Conservation (phyloP, 2,797 vertebrate genomes). For the Antrozous pallidus region DNA sequence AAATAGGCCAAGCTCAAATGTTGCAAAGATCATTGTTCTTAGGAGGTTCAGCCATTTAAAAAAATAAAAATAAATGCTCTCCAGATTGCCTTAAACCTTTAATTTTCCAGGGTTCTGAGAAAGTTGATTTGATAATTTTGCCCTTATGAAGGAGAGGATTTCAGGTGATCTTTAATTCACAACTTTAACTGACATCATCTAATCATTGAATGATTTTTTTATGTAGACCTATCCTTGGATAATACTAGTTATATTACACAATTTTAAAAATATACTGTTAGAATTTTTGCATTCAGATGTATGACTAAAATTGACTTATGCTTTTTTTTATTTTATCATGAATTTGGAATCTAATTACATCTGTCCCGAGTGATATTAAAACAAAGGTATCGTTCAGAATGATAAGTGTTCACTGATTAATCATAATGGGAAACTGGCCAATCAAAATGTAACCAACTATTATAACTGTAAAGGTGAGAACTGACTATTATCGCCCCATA, state of each 20-base stretch:
- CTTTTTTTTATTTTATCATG: not conserved
- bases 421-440: not conserved
- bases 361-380: not conserved
- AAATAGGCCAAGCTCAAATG: not conserved
- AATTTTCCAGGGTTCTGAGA: not conserved
- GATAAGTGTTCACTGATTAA: not conserved
- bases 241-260: not conserved
- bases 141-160: not conserved
- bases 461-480: not conserved
- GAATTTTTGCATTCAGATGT: not conserved
- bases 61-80: not conserved
- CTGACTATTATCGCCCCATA: not conserved
- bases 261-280: not conserved
- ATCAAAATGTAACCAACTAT: not conserved
- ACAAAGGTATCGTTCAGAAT: not conserved
- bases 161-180: not conserved
- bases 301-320: not conserved
- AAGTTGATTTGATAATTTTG: not conserved
- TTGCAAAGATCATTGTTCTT: not conserved
- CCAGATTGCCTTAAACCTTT: not conserved
- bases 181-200: not conserved
- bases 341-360: not conserved
- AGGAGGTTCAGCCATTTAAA: not conserved
- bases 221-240: not conserved
- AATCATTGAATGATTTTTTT: not conserved